A percentile compares a stretch with the other conserved stretches of the same genome.
These are phyloP conservation scores for Cyclophora punctaria DNA, from an alignment of 2,888 invertebrate genomes.

Conservation along the genomic window DNA sequence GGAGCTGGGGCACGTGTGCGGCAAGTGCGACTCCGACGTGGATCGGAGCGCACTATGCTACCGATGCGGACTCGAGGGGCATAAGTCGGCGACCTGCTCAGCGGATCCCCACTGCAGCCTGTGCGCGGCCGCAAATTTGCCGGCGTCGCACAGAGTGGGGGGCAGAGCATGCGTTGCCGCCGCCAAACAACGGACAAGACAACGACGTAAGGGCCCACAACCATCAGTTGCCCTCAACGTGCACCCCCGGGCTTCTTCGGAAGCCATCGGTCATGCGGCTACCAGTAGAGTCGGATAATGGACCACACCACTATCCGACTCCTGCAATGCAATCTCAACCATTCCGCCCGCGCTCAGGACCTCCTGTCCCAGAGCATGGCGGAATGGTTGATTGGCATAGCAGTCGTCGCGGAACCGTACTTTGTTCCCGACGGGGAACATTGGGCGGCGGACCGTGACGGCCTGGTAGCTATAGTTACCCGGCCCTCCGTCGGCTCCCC, in stretches of 20 bases:
- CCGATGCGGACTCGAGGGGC: not conserved
- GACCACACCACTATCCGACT: not conserved
- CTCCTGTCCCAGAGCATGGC: constrained; percentile 4
- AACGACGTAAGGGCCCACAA: no score
- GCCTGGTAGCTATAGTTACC: not conserved
- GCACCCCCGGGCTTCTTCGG: not conserved
- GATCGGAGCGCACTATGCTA: not conserved
- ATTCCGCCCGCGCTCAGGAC: constrained; percentile 7
- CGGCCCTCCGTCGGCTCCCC: no score
- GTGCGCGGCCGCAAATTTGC: not conserved
- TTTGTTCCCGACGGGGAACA: no score
- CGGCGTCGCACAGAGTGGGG: not conserved
- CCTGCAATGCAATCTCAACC: constrained; percentile 7
- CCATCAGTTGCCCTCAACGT: not conserved
- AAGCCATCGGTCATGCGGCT: not conserved
- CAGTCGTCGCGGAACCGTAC: not conserved
- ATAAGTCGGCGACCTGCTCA: not conserved
- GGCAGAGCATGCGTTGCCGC: not conserved
- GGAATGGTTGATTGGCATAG: not conserved
- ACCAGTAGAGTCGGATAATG: not conserved
- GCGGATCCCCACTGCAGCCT: not conserved
- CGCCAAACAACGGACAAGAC: no score
- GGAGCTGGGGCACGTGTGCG: constrained; percentile 9
- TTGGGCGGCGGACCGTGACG: not conserved
- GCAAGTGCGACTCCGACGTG: constrained; percentile 1